Evolutionary conservation across 2,888 invertebrate species (phyloP), one percentile per base, ranked within the genome.

Genomic region (Protodeltote pygarga): DNA sequence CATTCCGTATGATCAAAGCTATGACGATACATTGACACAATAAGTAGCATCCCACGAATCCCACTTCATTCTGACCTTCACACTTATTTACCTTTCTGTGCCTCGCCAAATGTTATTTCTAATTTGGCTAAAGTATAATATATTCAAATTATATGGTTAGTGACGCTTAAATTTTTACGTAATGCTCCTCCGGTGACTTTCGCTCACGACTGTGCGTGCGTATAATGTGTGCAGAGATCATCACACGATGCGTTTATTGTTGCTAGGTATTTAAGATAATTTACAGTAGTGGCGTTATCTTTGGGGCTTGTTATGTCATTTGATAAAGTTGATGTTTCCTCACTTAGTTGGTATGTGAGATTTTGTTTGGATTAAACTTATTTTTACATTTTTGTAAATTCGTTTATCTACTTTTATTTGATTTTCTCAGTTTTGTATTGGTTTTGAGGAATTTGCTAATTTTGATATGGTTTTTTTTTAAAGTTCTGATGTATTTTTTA

Each of bases 191-290:
- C 35, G 50, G 21, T 44, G 68, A 73, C 87, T 89, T 89, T 87
- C 86, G 75, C 83, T 85, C 83, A 86, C 85, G 83, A 80, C 73
- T 61, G 49, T 79, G 81, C 81, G 79, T 80, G 83, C 69, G 62
- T 68, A 66, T 75, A 77, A 77, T 81, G 81, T 79, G 81, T 84
- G 78, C 75, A 66, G 75, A 71, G 77, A 79, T 83, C 78, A 83
- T 87, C 81, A 81, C 83, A 85, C 82, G 85, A 77, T 50, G 59
- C 61, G 70, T 68, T 54, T 73, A 71, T 70, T 64, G 67, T 76
- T 70, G 58, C 52, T 53, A 54, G 39, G 47, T 44, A 34, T 54
- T 61, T 40, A 47, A 51, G 53, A 65, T 67, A 67, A 67, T 65
- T 41, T 46, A 57, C 40, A 50, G 38, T 24, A 42, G 42, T 47